These are phyloP conservation scores for Calycopis cecrops DNA, from an alignment of 1,140 invertebrate species.

Conservation along the genomic window DNA sequence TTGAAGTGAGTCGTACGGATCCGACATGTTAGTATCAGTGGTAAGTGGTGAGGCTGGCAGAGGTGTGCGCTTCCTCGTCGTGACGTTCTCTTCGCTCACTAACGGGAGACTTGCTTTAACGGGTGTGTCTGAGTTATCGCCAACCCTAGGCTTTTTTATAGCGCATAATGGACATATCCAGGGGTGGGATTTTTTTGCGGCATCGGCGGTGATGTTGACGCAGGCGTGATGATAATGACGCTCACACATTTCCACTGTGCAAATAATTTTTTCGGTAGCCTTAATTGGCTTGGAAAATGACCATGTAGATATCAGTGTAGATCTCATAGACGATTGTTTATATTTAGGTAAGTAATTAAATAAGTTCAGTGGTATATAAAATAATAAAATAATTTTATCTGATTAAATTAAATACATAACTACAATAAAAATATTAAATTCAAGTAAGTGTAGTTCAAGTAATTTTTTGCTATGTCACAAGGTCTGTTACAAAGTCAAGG, in stretches of 20 bases:
- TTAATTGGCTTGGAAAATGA: constrained; percentile 34
- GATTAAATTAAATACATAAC: too few species aligned
- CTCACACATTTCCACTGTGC: not conserved
- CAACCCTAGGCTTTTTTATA: not conserved
- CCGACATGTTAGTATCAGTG: too few species aligned
- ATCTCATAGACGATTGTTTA: constrained; percentile 80
- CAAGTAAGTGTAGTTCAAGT: too few species aligned
- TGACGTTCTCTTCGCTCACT: too few species aligned
- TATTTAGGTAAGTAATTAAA: too few species aligned
- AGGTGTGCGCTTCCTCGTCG: too few species aligned
- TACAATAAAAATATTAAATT: too few species aligned
- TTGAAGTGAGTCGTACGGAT: too few species aligned
- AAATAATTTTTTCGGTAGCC: not conserved
- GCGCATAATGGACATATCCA: constrained; percentile 3
- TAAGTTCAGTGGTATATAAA: not conserved
- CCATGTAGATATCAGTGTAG: constrained; percentile 55
- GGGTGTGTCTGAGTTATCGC: constrained; percentile 12
- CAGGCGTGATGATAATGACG: not conserved
- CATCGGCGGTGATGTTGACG: not conserved
- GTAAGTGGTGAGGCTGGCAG: too few species aligned
- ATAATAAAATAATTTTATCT: not conserved
- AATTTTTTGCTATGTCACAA: too few species aligned
- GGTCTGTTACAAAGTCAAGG: too few species aligned
- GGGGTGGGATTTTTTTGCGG: not conserved
- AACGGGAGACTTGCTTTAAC: too few species aligned